phyloP scores from a whole-genome alignment of 2,888 invertebrate genomes.

The Melieria picta region DNA sequence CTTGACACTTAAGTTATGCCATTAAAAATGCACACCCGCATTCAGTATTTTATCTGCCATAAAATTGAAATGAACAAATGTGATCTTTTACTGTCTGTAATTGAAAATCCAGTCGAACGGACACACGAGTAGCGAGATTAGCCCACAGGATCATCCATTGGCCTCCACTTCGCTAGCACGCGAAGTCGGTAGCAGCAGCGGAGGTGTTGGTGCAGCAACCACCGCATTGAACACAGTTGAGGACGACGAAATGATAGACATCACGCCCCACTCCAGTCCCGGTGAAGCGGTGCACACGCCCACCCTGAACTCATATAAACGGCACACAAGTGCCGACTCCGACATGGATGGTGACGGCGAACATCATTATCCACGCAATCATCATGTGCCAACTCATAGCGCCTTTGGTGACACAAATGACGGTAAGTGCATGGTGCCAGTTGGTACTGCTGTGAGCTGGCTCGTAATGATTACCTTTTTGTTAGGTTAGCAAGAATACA shows the following conservation, averaged over 20 bases:
- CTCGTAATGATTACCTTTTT: too few relatives aligned
- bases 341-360: constrained; percentile 57
- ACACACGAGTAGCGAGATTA: constrained; percentile 47
- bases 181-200: constrained; percentile 17
- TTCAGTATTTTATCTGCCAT: too few relatives aligned
- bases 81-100: too few relatives aligned
- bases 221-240: constrained; percentile 65
- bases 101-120: constrained; percentile 58
- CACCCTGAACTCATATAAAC: constrained; percentile 49
- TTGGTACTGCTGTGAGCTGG: too few relatives aligned
- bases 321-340: constrained; percentile 53
- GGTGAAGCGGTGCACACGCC: constrained; percentile 51
- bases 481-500: too few relatives aligned
- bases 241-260: constrained; percentile 75
- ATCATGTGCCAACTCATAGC: constrained; percentile 64
- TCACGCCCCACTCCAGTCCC: constrained; percentile 69
- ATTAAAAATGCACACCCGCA: too few relatives aligned
- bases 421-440: constrained; percentile 46
- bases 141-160: constrained; percentile 56
- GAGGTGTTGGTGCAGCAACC: constrained; percentile 43
- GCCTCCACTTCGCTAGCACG: constrained; percentile 42
- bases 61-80: too few relatives aligned
- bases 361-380: constrained; percentile 45
- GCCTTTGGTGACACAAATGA: constrained; percentile 63
- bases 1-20: too few relatives aligned